Conservation (phyloP, 2,113 vertebrate species). For the Sapajus apella region DNA sequence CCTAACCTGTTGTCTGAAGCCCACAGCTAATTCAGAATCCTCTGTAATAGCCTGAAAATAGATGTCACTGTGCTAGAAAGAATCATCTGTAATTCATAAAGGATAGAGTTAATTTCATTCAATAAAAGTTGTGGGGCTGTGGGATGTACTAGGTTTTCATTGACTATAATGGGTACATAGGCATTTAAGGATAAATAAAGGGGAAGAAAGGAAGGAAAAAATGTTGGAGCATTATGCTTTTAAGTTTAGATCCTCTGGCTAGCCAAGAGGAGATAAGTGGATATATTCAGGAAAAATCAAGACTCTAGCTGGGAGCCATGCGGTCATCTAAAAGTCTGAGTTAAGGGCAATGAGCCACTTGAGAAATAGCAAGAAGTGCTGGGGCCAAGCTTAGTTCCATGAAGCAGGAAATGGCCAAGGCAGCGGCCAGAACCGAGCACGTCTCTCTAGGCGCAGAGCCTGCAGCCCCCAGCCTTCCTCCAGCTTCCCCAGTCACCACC, state of each 20-base stretch:
- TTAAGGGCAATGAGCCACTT: neutral
- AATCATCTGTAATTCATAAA: neutral
- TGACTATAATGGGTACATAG: accelerated
- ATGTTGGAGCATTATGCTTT: neutral
- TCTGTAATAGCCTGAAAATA: neutral
- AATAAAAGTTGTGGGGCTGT: neutral
- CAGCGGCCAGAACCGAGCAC: too few relatives aligned
- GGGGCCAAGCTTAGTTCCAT: neutral
- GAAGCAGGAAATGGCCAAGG: neutral
- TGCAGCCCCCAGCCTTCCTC: neutral
- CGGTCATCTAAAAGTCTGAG: neutral
- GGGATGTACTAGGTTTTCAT: neutral
- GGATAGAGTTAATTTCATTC: neutral
- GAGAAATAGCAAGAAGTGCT: neutral
- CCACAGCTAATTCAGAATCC: neutral
- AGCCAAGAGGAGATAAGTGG: neutral
- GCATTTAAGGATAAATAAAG: neutral
- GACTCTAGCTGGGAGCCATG: neutral
- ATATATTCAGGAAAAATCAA: neutral
- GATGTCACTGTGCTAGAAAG: neutral
- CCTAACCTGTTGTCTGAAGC: neutral
- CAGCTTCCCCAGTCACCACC: neutral
- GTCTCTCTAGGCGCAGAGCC: too few relatives aligned
- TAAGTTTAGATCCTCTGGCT: neutral
- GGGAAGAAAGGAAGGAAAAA: too few relatives aligned